phyloP scores from a whole-genome alignment of 2,797 vertebrate species.

The Spondyliosoma cantharus region DNA sequence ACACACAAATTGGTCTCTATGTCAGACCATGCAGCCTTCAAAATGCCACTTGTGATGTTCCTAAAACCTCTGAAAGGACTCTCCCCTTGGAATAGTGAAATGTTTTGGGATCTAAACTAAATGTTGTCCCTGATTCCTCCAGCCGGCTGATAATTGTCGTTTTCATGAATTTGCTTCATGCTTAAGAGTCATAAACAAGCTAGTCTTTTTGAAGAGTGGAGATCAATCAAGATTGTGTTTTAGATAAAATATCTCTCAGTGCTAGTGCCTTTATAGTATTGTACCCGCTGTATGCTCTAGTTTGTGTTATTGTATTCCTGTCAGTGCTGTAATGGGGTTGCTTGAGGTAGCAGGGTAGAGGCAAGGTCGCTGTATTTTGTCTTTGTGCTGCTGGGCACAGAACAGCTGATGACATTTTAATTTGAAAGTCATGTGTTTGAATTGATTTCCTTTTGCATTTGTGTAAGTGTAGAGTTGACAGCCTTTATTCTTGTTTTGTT shows the following conservation, averaged over 20 bases:
- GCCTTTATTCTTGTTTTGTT: neutral
- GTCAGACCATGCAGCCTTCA: neutral
- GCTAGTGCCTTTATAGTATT: neutral
- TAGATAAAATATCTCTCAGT: neutral
- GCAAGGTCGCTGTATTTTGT: neutral
- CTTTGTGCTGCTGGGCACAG: constrained; percentile 1
- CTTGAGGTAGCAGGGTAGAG: constrained; percentile 14
- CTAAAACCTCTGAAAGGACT: neutral
- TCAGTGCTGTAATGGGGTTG: constrained; percentile 29
- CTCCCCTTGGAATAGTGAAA: no score
- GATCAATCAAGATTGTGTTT: neutral
- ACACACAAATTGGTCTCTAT: neutral
- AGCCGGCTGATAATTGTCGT: neutral
- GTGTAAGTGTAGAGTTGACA: neutral
- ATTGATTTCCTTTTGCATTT: neutral
- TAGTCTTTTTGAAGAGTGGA: no score
- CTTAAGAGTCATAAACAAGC: neutral
- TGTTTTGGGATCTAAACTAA: neutral
- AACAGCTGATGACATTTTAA: neutral
- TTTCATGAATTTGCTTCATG: neutral
- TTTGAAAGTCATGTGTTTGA: neutral
- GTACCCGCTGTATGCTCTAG: neutral
- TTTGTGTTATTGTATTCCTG: neutral
- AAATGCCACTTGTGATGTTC: neutral
- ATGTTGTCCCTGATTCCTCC: neutral